Conservation (phyloP, 2,888 invertebrate species). For the Hirtodrosophila trivittata region DNA sequence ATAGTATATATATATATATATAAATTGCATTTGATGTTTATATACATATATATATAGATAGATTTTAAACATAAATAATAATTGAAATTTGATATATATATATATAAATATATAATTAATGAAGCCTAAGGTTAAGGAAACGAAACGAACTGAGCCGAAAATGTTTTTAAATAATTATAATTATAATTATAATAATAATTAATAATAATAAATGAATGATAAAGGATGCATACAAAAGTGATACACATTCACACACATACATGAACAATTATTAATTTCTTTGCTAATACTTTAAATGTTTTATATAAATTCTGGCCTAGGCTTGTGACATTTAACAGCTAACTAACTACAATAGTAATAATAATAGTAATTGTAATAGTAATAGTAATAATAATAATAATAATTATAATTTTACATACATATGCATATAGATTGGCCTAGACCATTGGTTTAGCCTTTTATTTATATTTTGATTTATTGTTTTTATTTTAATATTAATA, state of each 20-base stretch:
- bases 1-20: slow-evolving; percentile 33
- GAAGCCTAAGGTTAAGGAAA: slow-evolving; percentile 44
- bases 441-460: slow-evolving; percentile 28
- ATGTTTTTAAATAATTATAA: too few relatives aligned
- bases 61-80: slow-evolving; percentile 52
- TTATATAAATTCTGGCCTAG: slow-evolving; percentile 59
- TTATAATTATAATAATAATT: slow-evolving; percentile 2
- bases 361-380: slow-evolving; percentile 25
- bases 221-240: slow-evolving; percentile 6
- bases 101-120: slow-evolving; percentile 21
- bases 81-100: slow-evolving; percentile 30
- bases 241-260: slow-evolving; percentile 1
- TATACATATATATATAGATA: not conserved
- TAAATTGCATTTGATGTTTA: slow-evolving; percentile 42
- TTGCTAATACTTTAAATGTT: slow-evolving; percentile 66
- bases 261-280: slow-evolving; percentile 37
- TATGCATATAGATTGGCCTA: slow-evolving; percentile 32
- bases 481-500: slow-evolving; percentile 44
- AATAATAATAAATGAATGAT: slow-evolving; percentile 20
- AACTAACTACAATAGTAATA: slow-evolving; percentile 33
- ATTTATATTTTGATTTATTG: slow-evolving; percentile 17
- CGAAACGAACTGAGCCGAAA: slow-evolving; percentile 35
- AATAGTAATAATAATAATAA: slow-evolving; percentile 32
- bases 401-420: slow-evolving; percentile 49
- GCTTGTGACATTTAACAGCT: slow-evolving; percentile 56